Conservation (phyloP, 1,140 invertebrate genomes). For the Heliconius congener region DNA sequence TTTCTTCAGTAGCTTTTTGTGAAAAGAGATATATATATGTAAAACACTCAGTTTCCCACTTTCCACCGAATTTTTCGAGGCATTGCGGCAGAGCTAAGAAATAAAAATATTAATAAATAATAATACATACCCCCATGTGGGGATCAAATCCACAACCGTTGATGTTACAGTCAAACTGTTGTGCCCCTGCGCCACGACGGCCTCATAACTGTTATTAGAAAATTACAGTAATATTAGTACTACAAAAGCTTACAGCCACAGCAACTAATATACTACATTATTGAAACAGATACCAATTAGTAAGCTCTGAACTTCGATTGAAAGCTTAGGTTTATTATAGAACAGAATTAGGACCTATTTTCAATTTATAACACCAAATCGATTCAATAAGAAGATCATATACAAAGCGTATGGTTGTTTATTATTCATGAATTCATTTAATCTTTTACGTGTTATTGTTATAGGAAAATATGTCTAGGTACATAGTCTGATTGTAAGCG, state of each 20-base stretch:
- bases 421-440: background rate
- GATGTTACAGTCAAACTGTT: background rate
- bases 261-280: background rate
- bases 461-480: no score
- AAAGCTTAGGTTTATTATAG: background rate
- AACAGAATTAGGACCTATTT: background rate
- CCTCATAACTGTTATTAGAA: background rate
- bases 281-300: background rate
- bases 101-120: no score
- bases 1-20: background rate
- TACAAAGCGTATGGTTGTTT: background rate
- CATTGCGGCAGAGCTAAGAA: no score
- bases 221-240: background rate
- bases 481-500: no score
- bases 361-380: background rate
- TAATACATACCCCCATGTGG: no score
- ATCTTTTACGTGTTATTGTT: background rate
- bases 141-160: background rate
- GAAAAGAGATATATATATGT: background rate
- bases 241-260: background rate
- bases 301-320: background rate
- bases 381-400: background rate
- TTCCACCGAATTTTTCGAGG: no score
- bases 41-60: no score
- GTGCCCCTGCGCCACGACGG: background rate